Conservation (phyloP, 2,888 invertebrate species). For the Eupsilia transversa region DNA sequence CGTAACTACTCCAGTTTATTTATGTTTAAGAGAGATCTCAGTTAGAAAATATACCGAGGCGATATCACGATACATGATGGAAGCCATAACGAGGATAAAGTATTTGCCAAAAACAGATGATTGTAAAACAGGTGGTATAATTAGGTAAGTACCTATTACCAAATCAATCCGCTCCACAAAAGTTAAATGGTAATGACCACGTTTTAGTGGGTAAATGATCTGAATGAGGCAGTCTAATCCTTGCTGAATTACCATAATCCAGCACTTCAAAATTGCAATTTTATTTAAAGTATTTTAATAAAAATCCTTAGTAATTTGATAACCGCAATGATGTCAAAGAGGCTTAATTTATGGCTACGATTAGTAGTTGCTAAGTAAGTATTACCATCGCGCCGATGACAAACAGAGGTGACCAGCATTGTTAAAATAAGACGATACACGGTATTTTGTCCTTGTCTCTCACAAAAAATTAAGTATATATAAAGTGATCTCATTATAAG, state of each 20-base stretch:
- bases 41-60: neutral
- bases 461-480: conserved; percentile 44
- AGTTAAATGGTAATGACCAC: neutral
- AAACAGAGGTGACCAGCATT: conserved; percentile 52
- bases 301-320: conserved; percentile 41
- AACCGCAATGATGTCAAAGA: conserved; percentile 8
- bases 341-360: conserved; percentile 39
- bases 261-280: conserved; percentile 21
- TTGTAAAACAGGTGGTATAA: neutral
- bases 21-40: neutral
- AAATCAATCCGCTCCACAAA: neutral
- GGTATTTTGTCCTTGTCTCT: conserved; percentile 38
- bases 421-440: conserved; percentile 35
- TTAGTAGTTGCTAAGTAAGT: conserved; percentile 31
- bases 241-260: conserved; percentile 43
- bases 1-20: neutral
- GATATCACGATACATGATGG: neutral
- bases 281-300: conserved; percentile 1
- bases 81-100: neutral
- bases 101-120: neutral
- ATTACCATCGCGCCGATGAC: conserved; percentile 32
- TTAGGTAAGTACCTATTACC: neutral
- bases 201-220: neutral
- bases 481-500: conserved; percentile 28
- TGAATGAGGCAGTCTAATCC: neutral